Evolutionary conservation across 2,113 vertebrate species (phyloP), one percentile per base, ranked within the genome.

Genomic region (Speoplatyrhinus poulsoni): DNA sequence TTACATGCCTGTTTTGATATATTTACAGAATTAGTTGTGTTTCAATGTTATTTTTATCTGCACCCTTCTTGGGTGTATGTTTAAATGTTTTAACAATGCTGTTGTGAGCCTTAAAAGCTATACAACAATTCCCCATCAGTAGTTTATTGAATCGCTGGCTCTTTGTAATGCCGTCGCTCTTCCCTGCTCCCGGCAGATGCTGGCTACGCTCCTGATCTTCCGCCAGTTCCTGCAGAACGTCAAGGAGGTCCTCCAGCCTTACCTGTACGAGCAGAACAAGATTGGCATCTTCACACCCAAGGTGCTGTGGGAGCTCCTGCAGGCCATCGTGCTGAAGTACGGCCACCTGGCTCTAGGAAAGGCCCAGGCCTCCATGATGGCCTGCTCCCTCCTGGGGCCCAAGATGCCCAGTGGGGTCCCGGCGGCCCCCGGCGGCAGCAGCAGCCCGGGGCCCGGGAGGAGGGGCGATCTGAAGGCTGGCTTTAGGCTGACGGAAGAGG

Each of bases 201-300:
- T 98, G 69, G 97, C 97, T 70, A 97, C 96, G 0, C 92, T 99
- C 65, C 93, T 99, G 82, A 95, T 99, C 83, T 96, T 97, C 49
- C 96, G 96, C 9, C 97, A 99, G 91, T 94, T 99, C 80, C 90
- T 99, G 36, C 96, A 97, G 92, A 98, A 99, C 61, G 81, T 98
- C 66, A 93, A 96, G 15, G 97, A 99, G 85, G 96, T 96, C 55
- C 92, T 97, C 0, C 96, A 98, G 90, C 97, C 97, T 0, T 96
- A 98, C 70, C 85, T 99, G 26, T 96, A 96, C 41, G 94, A 94
- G 32, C 93, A 95, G 16, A 93, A 97, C 77, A 94, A 95, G 72
- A 89, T 94, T 0, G 96, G 96, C 1, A 93, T 97, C 80, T 93
- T 98, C 12, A 94, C 86, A 13, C 77, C 88, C 3, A 89, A 87